These are phyloP conservation scores for Anastatus disparis DNA, from an alignment of 1,140 invertebrate species.

Conservation along the genomic window DNA sequence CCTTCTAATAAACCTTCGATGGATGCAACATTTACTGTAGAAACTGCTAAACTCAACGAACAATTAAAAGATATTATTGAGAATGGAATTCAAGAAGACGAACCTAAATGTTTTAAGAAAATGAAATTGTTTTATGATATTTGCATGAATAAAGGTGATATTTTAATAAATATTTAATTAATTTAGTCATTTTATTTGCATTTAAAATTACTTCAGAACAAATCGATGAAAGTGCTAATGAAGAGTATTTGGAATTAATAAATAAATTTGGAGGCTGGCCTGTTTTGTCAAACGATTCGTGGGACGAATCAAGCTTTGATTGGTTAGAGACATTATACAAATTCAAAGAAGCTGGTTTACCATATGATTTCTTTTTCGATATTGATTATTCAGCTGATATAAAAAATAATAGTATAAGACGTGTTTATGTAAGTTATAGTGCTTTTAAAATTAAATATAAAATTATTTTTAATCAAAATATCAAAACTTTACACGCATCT, in stretches of 20 bases:
- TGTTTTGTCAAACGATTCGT: conserved; percentile 78
- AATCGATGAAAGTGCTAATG: conserved; percentile 25
- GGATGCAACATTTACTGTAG: conserved; percentile 82
- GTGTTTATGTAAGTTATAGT: conserved; percentile 81
- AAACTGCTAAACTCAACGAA: conserved; percentile 82
- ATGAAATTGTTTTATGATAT: conserved; percentile 83
- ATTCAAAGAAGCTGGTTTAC: conserved; percentile 82
- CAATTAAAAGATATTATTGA: conserved; percentile 81
- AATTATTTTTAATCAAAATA: too few relatives aligned
- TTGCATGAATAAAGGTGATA: conserved; percentile 89
- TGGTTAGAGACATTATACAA: conserved; percentile 85
- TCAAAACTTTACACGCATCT: too few relatives aligned
- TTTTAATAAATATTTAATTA: too few relatives aligned
- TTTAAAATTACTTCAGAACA: neutral
- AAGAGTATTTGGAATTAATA: conserved; percentile 66
- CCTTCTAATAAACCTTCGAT: conserved; percentile 78
- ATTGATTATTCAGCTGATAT: conserved; percentile 89
- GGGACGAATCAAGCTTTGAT: conserved; percentile 77
- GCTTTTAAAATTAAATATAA: too few relatives aligned
- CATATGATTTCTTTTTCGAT: conserved; percentile 90
- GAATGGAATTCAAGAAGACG: conserved; percentile 71
- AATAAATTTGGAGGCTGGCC: conserved; percentile 88
- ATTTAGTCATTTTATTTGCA: too few relatives aligned
- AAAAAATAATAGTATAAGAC: conserved; percentile 84
- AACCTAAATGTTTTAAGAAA: conserved; percentile 78